Evolutionary conservation across 2,888 invertebrate species (phyloP), one percentile per base, ranked within the genome.

Genomic region (Sipha maydis): DNA sequence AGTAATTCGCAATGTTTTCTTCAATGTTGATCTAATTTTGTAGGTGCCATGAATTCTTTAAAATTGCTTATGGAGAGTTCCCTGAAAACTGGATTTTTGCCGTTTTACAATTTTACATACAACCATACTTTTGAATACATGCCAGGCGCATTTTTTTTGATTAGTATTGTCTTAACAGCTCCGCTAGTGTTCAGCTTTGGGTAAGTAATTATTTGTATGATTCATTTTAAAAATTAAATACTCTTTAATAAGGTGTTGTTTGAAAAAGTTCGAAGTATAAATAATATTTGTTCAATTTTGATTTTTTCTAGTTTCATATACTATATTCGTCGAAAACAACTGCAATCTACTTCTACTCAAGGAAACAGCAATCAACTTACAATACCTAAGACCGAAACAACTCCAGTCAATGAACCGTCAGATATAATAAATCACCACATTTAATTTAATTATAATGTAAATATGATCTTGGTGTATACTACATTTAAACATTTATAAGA

Each of bases 71-170:
- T 82, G 41, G 86, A 88, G n/a, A 73, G 61, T 80, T 3, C 25
- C 0, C 48, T 88, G 41, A 79, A 82, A 82, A 7, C 61, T 41
- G 73, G 28, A 54, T 80, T 88, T 75, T 8, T 90, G 31, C 90
- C 90, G 17, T 69, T 90, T 21, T 90, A 90, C 34, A 90, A 75
- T 85, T 79, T 73, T 19, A 34, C 48, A 11, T 90, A 90, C 78
- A 89, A 89, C 28, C 54, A n/a, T 25, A 90, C 90, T 7, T 89
- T 90, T 54, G 88, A 90, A 71, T 48, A 19, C 0, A 82, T 77
- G 34, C 89, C 90, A 0, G 85, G 85, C n/a, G 89, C 90, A 25
- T 90, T 89, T 79, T 90, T 85, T 77, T 19, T 89, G 14, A 56
- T 90, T 5, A 90, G 89, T 56, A 85, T 85, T 31, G 17, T 19